Evolutionary conservation across 1,140 invertebrate genomes (phyloP).

Genomic region (Nasonia longicornis): DNA sequence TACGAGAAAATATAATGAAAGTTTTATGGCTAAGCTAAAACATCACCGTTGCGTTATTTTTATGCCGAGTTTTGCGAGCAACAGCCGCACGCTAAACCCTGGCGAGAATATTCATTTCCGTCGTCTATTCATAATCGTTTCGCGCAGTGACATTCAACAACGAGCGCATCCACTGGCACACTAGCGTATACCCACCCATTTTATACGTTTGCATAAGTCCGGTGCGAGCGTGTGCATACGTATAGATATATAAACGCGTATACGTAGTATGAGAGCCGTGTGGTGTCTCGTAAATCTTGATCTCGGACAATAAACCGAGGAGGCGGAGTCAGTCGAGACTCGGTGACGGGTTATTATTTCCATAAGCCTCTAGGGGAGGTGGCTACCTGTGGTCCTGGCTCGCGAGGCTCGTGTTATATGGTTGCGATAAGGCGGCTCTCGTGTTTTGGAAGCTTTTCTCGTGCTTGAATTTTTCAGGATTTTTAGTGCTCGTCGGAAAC

Average conservation of each 20-base stretch:
- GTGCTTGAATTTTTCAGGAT: too few relatives aligned
- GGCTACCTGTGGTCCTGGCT: background rate
- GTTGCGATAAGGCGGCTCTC: background rate
- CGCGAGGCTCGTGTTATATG: conserved; percentile 2
- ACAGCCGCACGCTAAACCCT: background rate
- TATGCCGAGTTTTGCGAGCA: too few relatives aligned
- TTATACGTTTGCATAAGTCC: background rate
- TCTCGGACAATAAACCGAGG: background rate
- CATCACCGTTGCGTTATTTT: too few relatives aligned
- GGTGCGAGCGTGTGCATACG: background rate
- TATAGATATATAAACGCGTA: background rate
- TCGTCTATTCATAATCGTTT: conserved; percentile 34
- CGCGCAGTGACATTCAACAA: background rate
- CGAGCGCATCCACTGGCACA: background rate
- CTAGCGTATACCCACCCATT: background rate
- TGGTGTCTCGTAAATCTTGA: background rate
- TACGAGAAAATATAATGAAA: too few relatives aligned
- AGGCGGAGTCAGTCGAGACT: background rate
- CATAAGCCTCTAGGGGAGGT: background rate
- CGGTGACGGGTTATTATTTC: conserved; percentile 22
- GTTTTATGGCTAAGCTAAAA: too few relatives aligned
- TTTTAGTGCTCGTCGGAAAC: too few relatives aligned
- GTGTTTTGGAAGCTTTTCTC: background rate
- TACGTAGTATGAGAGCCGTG: background rate
- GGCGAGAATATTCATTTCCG: conserved; percentile 21